Evolutionary conservation across 2,113 vertebrate genomes (phyloP), one percentile per base, ranked within the genome.

Genomic region (Stomatorhinus ivindoensis): DNA sequence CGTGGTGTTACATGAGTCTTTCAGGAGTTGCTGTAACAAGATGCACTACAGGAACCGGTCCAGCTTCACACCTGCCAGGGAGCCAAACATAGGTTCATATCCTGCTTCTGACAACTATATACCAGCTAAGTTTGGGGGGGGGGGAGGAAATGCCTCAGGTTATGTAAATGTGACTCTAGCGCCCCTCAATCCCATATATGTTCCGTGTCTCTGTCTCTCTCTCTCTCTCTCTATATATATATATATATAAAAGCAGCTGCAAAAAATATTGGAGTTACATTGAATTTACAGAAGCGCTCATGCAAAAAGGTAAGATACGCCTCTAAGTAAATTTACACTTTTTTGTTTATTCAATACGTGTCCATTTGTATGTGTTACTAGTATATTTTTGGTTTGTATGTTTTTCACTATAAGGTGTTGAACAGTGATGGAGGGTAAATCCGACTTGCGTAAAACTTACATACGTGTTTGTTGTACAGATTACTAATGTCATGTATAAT

Each of bases 31-130:
- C 73, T 80, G 73, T 42, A 42, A 80, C 73, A 80, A 80, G 73
- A 80, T 35, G 31, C 35, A 42, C 31, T 80, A 39, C 69, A 76
- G 69, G 17, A 80, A 80, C 73, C 19, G 35, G 73, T 27, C 15
- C 31, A 39, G 73, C 73, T 80, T 80, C 73, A 35, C 73, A 80
- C 73, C 73, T 42, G 69, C 35, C 2, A 35, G 73, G 73, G 17
- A 80, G 73, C 73, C 73, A 80, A 80, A 80, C 73, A 80, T 80
- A 80, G 73, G 73, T 80, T 42, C 73, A 39, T 80, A 39, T 80
- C 73, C 73, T 13, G 4, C 35, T 80, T 80, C 73, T 80, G 73
- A 80, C 73, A 80, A 35, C 35, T 35, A 80, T 42, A 69, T 31
- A 69, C 61, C 27, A 3, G n/a, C 35, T 42, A 39, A 80, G 73